Percentiles rank a stretch among this genome's conserved stretches.
These are phyloP conservation scores for Apomyelois bistriatella DNA, from an alignment of 2,888 invertebrate genomes.

Conservation along the genomic window DNA sequence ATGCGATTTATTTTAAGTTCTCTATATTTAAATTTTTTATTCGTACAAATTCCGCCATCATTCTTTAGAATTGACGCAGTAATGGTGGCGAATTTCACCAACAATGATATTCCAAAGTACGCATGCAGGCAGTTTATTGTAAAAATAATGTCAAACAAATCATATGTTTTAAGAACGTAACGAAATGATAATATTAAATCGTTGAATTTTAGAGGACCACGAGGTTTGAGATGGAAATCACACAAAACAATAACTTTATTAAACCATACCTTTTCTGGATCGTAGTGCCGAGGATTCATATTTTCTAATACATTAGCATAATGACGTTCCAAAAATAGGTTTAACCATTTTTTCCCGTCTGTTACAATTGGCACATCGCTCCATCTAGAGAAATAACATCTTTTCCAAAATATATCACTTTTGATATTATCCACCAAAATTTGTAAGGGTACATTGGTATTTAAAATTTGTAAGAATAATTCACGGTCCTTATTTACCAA, in stretches of 20 bases:
- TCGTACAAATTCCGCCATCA: too few relatives aligned
- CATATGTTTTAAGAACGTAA: too few relatives aligned
- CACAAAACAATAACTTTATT: neutral
- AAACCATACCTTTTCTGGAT: conserved; percentile 64
- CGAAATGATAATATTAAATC: too few relatives aligned
- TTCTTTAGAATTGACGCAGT: too few relatives aligned
- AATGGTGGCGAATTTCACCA: too few relatives aligned
- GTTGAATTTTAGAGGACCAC: too few relatives aligned
- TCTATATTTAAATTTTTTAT: too few relatives aligned
- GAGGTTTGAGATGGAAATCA: too few relatives aligned
- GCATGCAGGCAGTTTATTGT: too few relatives aligned
- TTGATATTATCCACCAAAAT: conserved; percentile 68
- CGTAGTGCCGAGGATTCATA: conserved; percentile 68
- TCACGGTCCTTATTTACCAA: conserved; percentile 65
- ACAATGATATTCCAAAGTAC: too few relatives aligned
- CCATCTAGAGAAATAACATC: conserved; percentile 63
- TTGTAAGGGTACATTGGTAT: conserved; percentile 59
- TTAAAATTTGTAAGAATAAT: conserved; percentile 60
- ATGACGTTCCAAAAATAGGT: conserved; percentile 66
- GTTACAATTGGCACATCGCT: conserved; percentile 41
- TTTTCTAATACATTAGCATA: conserved; percentile 70
- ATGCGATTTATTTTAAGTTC: too few relatives aligned
- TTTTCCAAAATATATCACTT: conserved; percentile 72
- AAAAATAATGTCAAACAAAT: too few relatives aligned
- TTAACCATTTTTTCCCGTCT: conserved; percentile 60